Evolutionary conservation across 2,888 invertebrate genomes (phyloP).

Genomic region (Campoplex nolae): DNA sequence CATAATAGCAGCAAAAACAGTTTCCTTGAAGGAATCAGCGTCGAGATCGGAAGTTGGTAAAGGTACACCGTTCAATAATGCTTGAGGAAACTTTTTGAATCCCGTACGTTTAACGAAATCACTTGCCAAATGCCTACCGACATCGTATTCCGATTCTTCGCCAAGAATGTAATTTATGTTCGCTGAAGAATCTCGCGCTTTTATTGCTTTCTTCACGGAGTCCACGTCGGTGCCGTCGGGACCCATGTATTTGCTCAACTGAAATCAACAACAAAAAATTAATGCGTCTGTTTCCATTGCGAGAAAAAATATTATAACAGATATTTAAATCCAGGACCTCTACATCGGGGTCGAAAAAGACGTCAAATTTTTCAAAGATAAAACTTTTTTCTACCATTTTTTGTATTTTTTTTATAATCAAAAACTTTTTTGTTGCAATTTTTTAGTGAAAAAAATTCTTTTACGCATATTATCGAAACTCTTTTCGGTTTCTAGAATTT

Average conservation of each 20-base stretch:
- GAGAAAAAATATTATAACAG: no score
- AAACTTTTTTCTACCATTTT: no score
- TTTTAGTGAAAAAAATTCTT: no score
- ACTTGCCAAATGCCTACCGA: slow-evolving; percentile 91
- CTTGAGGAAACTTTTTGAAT: slow-evolving; percentile 90
- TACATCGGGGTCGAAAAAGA: no score
- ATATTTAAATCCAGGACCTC: no score
- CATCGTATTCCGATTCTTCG: slow-evolving; percentile 96
- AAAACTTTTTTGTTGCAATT: no score
- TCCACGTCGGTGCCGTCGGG: slow-evolving; percentile 83
- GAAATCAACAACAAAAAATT: slow-evolving; percentile 6
- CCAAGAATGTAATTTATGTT: slow-evolving; percentile 92
- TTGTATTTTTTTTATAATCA: no score
- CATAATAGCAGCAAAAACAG: slow-evolving; percentile 94
- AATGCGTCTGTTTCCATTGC: neutral
- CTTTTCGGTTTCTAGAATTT: no score
- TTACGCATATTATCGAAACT: no score
- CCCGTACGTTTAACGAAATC: slow-evolving; percentile 93
- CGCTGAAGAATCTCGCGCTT: slow-evolving; percentile 85
- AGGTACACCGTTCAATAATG: slow-evolving; percentile 96
- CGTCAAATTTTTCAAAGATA: no score
- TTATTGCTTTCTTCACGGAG: slow-evolving; percentile 89
- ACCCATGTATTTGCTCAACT: slow-evolving; percentile 77
- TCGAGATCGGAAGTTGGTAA: slow-evolving; percentile 89
- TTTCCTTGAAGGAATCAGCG: slow-evolving; percentile 96